Evolutionary conservation across 2,888 invertebrate species (phyloP).

Genomic region (Eupithecia abbreviata): DNA sequence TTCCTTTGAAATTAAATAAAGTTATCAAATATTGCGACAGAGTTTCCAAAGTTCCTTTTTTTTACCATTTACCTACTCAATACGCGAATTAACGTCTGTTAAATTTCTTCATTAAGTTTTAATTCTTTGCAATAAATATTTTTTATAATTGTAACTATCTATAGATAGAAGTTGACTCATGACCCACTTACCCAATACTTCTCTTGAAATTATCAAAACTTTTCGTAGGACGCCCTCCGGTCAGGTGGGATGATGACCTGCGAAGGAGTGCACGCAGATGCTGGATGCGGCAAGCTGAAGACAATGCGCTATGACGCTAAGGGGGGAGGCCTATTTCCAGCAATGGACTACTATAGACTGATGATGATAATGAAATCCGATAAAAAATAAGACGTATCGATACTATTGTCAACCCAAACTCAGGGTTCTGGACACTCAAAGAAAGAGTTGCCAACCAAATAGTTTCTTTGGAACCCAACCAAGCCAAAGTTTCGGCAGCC

Average conservation of each 20-base stretch:
- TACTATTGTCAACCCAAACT: neutral
- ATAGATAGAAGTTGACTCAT: no score
- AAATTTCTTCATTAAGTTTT: neutral
- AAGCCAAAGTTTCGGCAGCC: slow-evolving; percentile 8
- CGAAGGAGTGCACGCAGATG: no score
- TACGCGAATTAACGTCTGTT: neutral
- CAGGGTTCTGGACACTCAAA: neutral
- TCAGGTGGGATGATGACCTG: no score
- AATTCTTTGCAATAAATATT: neutral
- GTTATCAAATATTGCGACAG: neutral
- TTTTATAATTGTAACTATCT: neutral
- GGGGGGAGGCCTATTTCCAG: no score
- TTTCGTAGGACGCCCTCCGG: no score
- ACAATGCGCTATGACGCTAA: no score
- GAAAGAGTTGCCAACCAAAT: neutral
- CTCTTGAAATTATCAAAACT: no score
- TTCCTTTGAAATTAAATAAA: neutral
- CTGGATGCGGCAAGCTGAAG: no score
- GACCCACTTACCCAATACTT: no score
- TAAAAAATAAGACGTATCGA: no score
- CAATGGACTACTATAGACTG: no score
- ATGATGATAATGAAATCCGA: no score
- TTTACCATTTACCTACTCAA: neutral
- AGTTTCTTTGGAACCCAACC: neutral
- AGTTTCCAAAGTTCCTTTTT: neutral